Percentiles rank a stretch among this genome's conserved stretches.
Conservation (phyloP, 1,140 invertebrate genomes). For the Vanessa atalanta region DNA sequence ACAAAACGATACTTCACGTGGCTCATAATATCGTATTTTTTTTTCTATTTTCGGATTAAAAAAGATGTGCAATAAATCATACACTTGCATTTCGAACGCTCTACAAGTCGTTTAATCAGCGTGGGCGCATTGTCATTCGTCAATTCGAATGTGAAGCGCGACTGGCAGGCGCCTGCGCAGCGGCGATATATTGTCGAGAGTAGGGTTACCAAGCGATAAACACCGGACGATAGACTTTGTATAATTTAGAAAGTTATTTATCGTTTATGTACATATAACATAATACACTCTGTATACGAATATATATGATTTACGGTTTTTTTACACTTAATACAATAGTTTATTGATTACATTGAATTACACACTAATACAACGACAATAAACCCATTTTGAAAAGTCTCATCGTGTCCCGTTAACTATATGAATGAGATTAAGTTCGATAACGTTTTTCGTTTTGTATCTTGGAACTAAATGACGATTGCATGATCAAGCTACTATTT, state of each 20-base stretch:
- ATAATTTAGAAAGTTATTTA: background rate
- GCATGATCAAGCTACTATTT: too few relatives aligned
- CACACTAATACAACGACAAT: too few relatives aligned
- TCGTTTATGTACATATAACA: background rate
- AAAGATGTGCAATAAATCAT: constrained; percentile 33
- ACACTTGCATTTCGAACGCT: constrained; percentile 34
- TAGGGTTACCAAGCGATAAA: constrained; percentile 5
- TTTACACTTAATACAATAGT: too few relatives aligned
- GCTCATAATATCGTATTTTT: constrained; percentile 2
- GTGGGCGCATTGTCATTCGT: constrained; percentile 44
- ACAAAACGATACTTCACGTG: constrained; percentile 12
- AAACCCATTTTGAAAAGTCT: too few relatives aligned
- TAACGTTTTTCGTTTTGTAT: too few relatives aligned
- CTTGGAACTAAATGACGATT: too few relatives aligned
- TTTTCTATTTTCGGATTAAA: constrained; percentile 35
- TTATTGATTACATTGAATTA: too few relatives aligned
- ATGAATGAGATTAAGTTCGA: too few relatives aligned
- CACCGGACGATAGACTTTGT: background rate
- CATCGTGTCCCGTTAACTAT: too few relatives aligned
- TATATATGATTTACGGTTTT: too few relatives aligned
- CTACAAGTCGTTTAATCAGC: constrained; percentile 38
- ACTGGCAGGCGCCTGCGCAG: constrained; percentile 57
- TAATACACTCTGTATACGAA: background rate
- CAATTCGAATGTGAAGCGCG: constrained; percentile 44
- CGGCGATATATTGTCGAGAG: constrained; percentile 44